Evolutionary conservation across 2,113 vertebrate genomes (phyloP).

Genomic region (Upupa epops): DNA sequence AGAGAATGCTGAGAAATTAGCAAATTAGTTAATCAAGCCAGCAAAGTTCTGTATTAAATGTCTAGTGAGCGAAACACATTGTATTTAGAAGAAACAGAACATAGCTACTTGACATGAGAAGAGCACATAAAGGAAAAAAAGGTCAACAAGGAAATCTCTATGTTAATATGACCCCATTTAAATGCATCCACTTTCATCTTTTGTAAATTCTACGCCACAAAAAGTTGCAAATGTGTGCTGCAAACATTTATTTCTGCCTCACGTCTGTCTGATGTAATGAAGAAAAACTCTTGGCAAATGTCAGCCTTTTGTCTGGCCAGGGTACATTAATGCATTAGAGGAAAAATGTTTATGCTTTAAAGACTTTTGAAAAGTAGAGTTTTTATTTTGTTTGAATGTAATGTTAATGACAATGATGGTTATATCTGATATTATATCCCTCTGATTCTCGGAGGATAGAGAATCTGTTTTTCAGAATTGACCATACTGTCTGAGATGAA

Average conservation of each 20-base stretch:
- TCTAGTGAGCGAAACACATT: not conserved
- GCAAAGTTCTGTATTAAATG: not conserved
- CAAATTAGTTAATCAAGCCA: not conserved
- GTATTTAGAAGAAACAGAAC: not conserved
- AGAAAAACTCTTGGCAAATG: not conserved
- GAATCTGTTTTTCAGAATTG: not conserved
- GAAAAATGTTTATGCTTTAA: not conserved
- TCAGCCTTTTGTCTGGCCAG: not conserved
- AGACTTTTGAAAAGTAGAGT: not conserved
- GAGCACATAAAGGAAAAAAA: not conserved
- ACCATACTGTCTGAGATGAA: not conserved
- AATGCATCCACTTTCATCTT: not conserved
- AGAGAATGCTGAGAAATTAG: not conserved
- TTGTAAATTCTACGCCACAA: not conserved
- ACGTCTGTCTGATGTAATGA: rapidly evolving
- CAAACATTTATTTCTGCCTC: not conserved
- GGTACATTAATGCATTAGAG: not conserved
- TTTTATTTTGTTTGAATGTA: not conserved
- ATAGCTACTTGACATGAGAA: not conserved
- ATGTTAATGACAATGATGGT: not conserved
- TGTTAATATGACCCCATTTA: not conserved
- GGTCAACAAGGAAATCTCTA: not conserved
- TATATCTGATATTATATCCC: not conserved
- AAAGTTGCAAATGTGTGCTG: not conserved
- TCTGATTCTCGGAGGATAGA: not conserved